Evolutionary conservation across 2,113 vertebrate species (phyloP), one percentile per base, ranked within the genome.

Genomic region (Circaetus gallicus): DNA sequence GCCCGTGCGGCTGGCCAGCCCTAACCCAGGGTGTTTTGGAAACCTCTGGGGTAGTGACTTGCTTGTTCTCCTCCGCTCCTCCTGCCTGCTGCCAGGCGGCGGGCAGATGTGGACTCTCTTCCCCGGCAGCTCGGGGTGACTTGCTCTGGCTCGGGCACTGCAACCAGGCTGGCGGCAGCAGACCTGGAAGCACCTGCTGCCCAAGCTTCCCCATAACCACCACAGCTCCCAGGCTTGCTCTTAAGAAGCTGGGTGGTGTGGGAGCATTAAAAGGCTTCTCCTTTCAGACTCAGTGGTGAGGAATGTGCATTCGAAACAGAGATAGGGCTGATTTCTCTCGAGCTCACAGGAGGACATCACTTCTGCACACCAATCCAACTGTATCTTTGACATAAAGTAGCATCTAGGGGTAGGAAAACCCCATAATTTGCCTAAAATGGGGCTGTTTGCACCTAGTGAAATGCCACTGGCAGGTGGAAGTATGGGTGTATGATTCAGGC

Each of bases 101-200:
- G 6, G 7, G 59, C 65, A 78, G 43, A 24, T 50, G 42, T 69
- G 70, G 69, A 45, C n/a, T 16, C 25, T 25, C 43, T 42, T 47
- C 45, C n/a, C 67, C 2, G 1, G 53, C n/a, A 77, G 47, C 36
- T 16, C 0, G 0, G 16, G 18, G n/a, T 40, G 66, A 16, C 42
- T 66, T 2, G 4, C 61, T 43, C 45, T 28, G 67, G 19, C 61
- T 58, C 1, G 1, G 63, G 50, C 82, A 56, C 34, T 53, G 55
- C 73, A 43, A 17, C 28, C 69, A 52, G 43, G 53, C 72, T 83
- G 77, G n/a, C 59, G 53, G 81, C 72, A 83, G 58, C 77, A 89
- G 16, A 63, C 26, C 42, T 76, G 90, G 56, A 36, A 86, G 47
- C 87, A 77, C 45, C 78, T 26, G 76, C 86, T 83, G 80, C 26